phyloP scores from a whole-genome alignment of 2,113 vertebrate genomes.

The Nettapus auritus region DNA sequence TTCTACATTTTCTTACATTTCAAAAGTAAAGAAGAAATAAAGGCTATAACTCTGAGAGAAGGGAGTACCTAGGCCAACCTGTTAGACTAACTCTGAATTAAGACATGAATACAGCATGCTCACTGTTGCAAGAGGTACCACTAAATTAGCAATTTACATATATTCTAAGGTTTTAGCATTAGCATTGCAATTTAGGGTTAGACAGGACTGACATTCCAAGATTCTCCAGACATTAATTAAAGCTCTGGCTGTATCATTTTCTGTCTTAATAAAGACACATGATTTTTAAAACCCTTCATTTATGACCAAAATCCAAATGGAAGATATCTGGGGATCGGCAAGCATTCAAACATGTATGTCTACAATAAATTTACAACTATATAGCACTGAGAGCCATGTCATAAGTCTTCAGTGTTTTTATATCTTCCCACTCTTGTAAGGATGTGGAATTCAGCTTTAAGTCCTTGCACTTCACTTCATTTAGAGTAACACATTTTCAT shows the following conservation, averaged over 20 bases:
- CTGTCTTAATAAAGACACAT: background rate
- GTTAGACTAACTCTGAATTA: background rate
- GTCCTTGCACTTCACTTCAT: background rate
- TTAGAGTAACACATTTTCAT: constrained; percentile 39
- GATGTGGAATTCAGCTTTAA: constrained; percentile 51
- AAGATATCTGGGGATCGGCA: background rate
- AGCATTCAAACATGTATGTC: background rate
- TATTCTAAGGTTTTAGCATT: background rate
- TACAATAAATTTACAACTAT: background rate
- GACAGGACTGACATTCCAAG: background rate
- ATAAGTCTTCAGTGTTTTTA: constrained; percentile 24
- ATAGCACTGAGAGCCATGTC: background rate
- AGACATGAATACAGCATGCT: background rate
- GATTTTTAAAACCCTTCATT: background rate
- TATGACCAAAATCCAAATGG: constrained; percentile 18
- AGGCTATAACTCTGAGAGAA: background rate
- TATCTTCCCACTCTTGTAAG: constrained; percentile 9
- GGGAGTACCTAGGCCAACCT: background rate
- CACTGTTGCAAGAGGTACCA: background rate
- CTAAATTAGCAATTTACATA: background rate
- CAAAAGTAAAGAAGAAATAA: background rate
- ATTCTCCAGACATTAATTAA: background rate
- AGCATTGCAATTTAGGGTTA: background rate
- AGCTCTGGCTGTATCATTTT: background rate
- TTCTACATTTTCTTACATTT: background rate